A percentile compares a stretch with the other conserved stretches of the same genome.
phyloP scores from a whole-genome alignment of 2,797 vertebrate genomes.

The Coracias cyanogaster region DNA sequence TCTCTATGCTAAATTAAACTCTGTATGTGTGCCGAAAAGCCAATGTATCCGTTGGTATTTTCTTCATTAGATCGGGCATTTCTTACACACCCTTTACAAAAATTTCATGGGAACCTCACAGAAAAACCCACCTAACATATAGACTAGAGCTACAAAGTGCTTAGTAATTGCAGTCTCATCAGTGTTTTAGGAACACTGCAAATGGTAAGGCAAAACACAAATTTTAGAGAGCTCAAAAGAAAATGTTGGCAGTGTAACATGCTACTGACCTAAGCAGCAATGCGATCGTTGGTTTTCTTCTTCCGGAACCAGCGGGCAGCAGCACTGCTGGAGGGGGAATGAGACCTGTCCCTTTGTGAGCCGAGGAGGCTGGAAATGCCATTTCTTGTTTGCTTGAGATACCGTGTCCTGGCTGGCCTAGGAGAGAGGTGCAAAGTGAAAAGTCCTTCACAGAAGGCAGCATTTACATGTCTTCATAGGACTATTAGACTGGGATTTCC shows the following conservation, averaged over 20 bases:
- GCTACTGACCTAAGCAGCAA: not conserved
- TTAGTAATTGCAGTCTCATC: conserved; percentile 6
- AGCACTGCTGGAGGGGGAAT: not conserved
- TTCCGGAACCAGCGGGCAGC: not conserved
- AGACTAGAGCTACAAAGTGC: not conserved
- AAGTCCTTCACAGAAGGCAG: not conserved
- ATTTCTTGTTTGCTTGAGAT: not conserved
- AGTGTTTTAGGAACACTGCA: not conserved
- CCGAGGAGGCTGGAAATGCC: not conserved
- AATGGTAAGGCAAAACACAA: not conserved
- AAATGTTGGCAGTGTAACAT: not conserved
- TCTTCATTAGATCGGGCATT: conserved; percentile 35
- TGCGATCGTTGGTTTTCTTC: not conserved
- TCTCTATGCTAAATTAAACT: conserved; percentile 47
- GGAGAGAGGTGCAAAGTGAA: not conserved
- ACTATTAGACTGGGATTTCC: not conserved
- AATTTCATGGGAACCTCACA: conserved; percentile 42
- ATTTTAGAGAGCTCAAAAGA: not conserved
- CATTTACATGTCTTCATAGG: not conserved
- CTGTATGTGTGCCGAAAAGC: not conserved
- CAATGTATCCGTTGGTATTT: conserved; percentile 29
- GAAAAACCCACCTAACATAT: conserved; percentile 11
- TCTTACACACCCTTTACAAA: conserved; percentile 47
- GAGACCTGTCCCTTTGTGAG: not conserved
- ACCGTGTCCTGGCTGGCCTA: not conserved